Evolutionary conservation across 2,113 vertebrate species (phyloP).

Genomic region (Melanostigma gelatinosum): DNA sequence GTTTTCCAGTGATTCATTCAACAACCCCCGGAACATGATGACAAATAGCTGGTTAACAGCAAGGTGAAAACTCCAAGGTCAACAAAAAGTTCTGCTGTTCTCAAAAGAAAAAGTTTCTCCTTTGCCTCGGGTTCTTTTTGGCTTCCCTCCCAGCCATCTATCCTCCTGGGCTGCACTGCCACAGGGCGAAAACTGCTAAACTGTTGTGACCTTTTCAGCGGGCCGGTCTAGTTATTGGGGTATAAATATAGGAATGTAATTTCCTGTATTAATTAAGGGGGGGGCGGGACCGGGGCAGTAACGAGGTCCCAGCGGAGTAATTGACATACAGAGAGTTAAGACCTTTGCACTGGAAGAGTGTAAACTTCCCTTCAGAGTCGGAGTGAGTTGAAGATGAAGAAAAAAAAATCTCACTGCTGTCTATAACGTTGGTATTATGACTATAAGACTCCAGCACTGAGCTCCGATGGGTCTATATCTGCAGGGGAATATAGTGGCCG

Average conservation of each 20-base stretch:
- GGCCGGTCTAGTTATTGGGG: slow-evolving; percentile 61
- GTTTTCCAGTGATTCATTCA: slow-evolving; percentile 41
- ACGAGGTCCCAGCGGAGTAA: slow-evolving; percentile 66
- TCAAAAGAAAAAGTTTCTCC: slow-evolving; percentile 10
- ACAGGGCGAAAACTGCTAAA: slow-evolving; percentile 56
- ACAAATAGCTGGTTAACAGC: slow-evolving; percentile 1
- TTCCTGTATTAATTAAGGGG: slow-evolving; percentile 71
- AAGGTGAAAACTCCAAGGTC: slow-evolving; percentile 32
- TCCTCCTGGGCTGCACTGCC: slow-evolving; percentile 54
- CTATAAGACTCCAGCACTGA: not conserved
- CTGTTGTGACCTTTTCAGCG: slow-evolving; percentile 74
- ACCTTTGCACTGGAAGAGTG: slow-evolving; percentile 53
- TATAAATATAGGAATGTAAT: slow-evolving; percentile 73
- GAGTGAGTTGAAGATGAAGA: slow-evolving; percentile 24
- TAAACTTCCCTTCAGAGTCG: slow-evolving; percentile 9
- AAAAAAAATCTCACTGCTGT: slow-evolving; percentile 30
- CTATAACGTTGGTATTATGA: slow-evolving; percentile 20
- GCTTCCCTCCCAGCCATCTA: slow-evolving; percentile 40
- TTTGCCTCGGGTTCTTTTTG: slow-evolving; percentile 35
- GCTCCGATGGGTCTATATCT: slow-evolving; percentile 9
- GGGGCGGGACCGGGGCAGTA: slow-evolving; percentile 49
- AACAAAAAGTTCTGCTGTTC: slow-evolving; percentile 26
- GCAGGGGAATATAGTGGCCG: slow-evolving; percentile 33
- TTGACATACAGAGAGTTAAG: slow-evolving; percentile 61
- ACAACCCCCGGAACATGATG: slow-evolving; percentile 19